Percentiles rank a stretch among this genome's conserved stretches.
Conservation (phyloP, 2,797 vertebrate genomes). For the Diglossa cyanea region DNA sequence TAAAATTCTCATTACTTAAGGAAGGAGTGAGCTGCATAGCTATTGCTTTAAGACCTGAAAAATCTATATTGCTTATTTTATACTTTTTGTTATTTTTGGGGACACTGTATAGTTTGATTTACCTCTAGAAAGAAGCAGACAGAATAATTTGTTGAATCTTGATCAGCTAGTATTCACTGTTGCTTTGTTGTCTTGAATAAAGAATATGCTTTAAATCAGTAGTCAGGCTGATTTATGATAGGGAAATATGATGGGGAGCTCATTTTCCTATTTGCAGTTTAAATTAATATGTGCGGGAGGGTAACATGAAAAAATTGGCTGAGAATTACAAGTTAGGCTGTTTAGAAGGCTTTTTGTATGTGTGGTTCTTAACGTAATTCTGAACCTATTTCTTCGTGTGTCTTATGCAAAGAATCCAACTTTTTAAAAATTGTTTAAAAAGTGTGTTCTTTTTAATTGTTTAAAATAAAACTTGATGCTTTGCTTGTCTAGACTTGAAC, state of each 20-base stretch:
- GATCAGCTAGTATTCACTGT: not conserved
- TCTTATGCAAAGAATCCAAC: not conserved
- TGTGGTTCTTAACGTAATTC: not conserved
- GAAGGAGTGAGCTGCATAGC: not conserved
- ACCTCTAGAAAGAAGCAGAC: not conserved
- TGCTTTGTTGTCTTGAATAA: not conserved
- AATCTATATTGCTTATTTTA: not conserved
- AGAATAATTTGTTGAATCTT: not conserved
- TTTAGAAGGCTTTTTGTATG: not conserved
- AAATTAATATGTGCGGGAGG: not conserved
- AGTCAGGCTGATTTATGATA: not conserved
- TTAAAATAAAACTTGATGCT: not conserved
- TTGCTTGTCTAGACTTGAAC: constrained; percentile 36
- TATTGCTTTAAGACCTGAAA: not conserved
- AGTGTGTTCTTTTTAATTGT: not conserved
- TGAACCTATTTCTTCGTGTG: not conserved
- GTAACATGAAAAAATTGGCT: not conserved
- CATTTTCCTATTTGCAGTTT: not conserved
- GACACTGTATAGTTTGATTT: not conserved
- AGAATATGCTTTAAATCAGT: not conserved
- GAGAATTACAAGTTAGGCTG: not conserved
- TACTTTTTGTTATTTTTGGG: not conserved
- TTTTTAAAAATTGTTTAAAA: not conserved
- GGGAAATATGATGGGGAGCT: not conserved
- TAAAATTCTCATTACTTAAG: not conserved